Percentiles rank a stretch among this genome's conserved stretches.
These are phyloP conservation scores for Phaenicophaeus curvirostris DNA, from an alignment of 2,797 vertebrate species.

Conservation along the genomic window DNA sequence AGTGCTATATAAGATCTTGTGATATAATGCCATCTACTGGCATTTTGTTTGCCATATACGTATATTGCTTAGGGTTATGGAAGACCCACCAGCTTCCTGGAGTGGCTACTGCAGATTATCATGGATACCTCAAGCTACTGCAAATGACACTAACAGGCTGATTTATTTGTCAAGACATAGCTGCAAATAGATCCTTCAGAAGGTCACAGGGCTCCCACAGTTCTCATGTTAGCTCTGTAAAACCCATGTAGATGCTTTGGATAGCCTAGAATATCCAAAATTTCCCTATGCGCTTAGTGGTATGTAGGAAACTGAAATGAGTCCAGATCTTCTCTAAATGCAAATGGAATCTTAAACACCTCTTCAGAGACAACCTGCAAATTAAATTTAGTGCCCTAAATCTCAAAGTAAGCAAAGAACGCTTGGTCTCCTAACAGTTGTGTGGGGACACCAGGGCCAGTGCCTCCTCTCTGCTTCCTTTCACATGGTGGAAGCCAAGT, in stretches of 20 bases:
- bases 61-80: background rate
- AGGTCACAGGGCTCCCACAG: background rate
- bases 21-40: slow-evolving; percentile 53
- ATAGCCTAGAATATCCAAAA: background rate
- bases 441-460: background rate
- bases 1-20: background rate
- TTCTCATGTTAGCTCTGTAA: background rate
- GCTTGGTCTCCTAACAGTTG: background rate
- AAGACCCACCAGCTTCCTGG: background rate
- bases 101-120: background rate
- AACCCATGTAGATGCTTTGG: background rate
- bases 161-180: background rate
- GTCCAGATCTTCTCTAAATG: background rate
- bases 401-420: background rate
- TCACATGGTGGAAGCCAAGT: background rate
- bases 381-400: background rate
- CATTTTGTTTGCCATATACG: background rate
- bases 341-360: background rate
- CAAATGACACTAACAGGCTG: background rate
- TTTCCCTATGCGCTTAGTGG: background rate
- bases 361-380: background rate
- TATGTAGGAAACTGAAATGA: background rate
- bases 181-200: background rate
- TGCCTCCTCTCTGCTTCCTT: background rate
- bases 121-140: background rate